Evolutionary conservation across 64 coral and sea anemone genomes (phyloP).

Genomic region (Pachyseris speciosa): DNA sequence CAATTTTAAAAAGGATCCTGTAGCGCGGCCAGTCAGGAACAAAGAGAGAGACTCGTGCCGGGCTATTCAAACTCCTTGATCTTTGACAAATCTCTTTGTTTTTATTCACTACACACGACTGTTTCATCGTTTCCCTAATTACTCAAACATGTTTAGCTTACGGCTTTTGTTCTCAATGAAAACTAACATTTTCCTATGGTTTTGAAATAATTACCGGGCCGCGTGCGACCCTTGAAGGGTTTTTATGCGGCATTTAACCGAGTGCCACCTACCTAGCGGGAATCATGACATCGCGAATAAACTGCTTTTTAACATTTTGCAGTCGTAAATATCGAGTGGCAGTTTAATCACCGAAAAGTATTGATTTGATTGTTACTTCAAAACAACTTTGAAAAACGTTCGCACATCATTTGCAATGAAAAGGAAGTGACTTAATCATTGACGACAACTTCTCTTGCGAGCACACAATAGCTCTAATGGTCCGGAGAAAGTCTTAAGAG

Average conservation of each 20-base stretch:
- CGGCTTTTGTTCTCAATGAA: conserved; percentile 88
- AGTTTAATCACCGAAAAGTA: conserved; percentile 47
- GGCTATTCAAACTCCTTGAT: conserved; percentile 71
- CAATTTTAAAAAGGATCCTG: conserved; percentile 63
- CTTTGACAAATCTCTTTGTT: conserved; percentile 87
- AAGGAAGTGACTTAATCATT: conserved; percentile 20
- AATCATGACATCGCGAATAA: conserved; percentile 80
- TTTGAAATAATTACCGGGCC: conserved; percentile 92
- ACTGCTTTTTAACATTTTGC: conserved; percentile 89
- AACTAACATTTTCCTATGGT: conserved; percentile 99
- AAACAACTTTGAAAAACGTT: conserved; percentile 54
- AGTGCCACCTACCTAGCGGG: conserved; percentile 65
- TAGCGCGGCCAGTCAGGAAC: conserved; percentile 22
- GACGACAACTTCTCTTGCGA: conserved; percentile 42
- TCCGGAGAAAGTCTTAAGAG: conserved; percentile 44
- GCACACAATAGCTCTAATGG: conserved; percentile 48
- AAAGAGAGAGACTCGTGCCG: conserved; percentile 54
- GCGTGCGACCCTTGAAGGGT: conserved; percentile 55
- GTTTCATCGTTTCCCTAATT: conserved; percentile 86
- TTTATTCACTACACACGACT: conserved; percentile 73
- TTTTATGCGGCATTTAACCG: conserved; percentile 81
- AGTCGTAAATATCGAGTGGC: conserved; percentile 80
- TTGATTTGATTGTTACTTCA: conserved; percentile 47
- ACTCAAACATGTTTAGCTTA: conserved; percentile 89
- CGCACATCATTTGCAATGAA: conserved; percentile 23